A percentile compares a stretch with the other conserved stretches of the same genome.
phyloP scores from a whole-genome alignment of 2,888 invertebrate species.

The Dasypogon diadema region DNA sequence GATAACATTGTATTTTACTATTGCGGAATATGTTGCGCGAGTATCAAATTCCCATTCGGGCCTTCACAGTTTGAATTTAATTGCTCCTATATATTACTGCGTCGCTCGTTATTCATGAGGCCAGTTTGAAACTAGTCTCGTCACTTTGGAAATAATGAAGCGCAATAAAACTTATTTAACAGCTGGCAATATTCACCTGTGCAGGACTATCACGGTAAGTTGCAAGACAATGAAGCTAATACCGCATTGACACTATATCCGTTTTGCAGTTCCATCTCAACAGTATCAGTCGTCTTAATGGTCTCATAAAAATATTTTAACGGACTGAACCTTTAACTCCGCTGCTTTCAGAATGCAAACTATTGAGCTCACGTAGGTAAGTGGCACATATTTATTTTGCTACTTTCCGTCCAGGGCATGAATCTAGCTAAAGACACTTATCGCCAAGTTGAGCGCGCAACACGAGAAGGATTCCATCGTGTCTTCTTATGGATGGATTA shows the following conservation, averaged over 20 bases:
- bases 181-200: constrained; percentile 34
- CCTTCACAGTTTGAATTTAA: constrained; percentile 38
- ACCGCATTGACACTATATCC: constrained; percentile 39
- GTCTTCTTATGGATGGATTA: constrained; percentile 9
- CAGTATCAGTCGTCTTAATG: constrained; percentile 32
- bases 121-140: constrained; percentile 16
- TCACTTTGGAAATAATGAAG: constrained; percentile 40
- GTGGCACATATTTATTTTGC: constrained; percentile 12
- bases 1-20: constrained; percentile 38
- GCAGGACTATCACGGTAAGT: not conserved
- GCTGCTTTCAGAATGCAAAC: constrained; percentile 34
- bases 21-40: constrained; percentile 21
- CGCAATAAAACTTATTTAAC: constrained; percentile 37
- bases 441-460: not conserved
- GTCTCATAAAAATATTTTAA: constrained; percentile 49
- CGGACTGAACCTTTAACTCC: constrained; percentile 33
- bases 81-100: constrained; percentile 30
- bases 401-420: not conserved
- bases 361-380: constrained; percentile 26
- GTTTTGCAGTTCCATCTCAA: not conserved
- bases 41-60: constrained; percentile 14
- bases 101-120: constrained; percentile 22
- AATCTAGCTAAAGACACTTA: not conserved
- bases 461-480: not conserved
- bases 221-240: constrained; percentile 34